Conservation (phyloP, 92 coral and sea anemone species). For the Palythoa grandiflora region DNA sequence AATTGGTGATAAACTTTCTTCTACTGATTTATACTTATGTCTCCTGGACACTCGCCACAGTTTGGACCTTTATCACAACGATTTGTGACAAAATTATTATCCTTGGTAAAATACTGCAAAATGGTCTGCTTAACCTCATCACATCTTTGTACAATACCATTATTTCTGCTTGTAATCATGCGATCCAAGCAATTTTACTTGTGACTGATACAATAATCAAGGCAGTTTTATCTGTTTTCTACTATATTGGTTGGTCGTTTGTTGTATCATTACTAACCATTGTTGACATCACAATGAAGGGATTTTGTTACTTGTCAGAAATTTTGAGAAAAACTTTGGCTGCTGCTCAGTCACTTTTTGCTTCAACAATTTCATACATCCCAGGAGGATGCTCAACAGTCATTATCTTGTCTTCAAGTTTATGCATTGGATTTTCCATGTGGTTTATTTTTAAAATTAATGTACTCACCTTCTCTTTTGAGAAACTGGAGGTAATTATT, state of each 20-base stretch:
- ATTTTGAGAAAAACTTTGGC: conserved; percentile 16
- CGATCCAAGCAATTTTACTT: conserved; percentile 7
- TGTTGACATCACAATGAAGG: neutral
- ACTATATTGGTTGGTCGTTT: conserved; percentile 4
- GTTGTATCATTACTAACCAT: neutral
- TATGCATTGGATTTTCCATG: conserved; percentile 27
- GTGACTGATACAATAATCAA: conserved; percentile 20
- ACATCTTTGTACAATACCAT: conserved; percentile 28
- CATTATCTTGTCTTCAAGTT: conserved; percentile 51
- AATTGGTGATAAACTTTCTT: conserved; percentile 40
- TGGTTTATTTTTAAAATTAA: neutral
- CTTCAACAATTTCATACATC: conserved; percentile 12
- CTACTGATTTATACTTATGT: conserved; percentile 29
- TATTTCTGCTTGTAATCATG: neutral
- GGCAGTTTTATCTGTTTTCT: conserved; percentile 24
- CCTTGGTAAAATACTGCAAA: conserved; percentile 31
- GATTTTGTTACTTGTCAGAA: neutral
- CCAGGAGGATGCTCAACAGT: conserved; percentile 65
- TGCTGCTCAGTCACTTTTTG: conserved; percentile 15
- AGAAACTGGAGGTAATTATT: neutral
- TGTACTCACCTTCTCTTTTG: neutral
- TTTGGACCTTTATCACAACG: conserved; percentile 47
- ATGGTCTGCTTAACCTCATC: conserved; percentile 39
- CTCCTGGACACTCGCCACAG: conserved; percentile 26
- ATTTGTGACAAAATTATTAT: conserved; percentile 43